Evolutionary conservation across 2,113 vertebrate species (phyloP).

Genomic region (Neolamprologus toae): DNA sequence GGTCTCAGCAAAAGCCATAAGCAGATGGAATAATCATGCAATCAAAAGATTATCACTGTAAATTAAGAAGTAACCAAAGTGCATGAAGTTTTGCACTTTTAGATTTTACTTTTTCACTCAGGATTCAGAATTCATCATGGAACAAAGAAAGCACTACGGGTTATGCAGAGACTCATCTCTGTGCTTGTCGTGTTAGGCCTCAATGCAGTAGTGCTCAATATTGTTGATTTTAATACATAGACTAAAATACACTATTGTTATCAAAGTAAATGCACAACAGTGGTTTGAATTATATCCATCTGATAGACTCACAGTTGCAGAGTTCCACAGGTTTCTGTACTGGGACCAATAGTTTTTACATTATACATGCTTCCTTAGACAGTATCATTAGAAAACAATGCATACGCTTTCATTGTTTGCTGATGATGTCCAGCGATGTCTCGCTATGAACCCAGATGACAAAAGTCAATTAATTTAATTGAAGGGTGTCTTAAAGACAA

Average conservation of each 20-base stretch:
- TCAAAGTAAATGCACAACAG: background rate
- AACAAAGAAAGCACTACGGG: background rate
- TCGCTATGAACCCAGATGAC: background rate
- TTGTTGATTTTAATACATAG: background rate
- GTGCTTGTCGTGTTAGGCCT: background rate
- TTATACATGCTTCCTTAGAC: background rate
- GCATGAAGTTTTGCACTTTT: background rate
- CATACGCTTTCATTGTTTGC: background rate
- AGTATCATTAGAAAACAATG: background rate
- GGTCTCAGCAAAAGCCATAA: background rate
- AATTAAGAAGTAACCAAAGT: background rate
- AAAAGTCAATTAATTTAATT: background rate
- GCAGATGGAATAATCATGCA: background rate
- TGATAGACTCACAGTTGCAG: background rate
- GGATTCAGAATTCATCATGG: background rate
- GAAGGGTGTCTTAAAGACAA: background rate
- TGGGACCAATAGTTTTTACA: background rate
- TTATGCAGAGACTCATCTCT: background rate
- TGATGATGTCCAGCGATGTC: background rate
- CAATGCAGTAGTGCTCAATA: background rate
- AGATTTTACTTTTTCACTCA: background rate
- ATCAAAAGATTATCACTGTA: background rate
- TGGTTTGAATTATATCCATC: background rate
- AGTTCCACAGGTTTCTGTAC: background rate
- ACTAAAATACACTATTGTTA: background rate